Conservation (phyloP, 1,140 invertebrate species). For the Bombus picipes region DNA sequence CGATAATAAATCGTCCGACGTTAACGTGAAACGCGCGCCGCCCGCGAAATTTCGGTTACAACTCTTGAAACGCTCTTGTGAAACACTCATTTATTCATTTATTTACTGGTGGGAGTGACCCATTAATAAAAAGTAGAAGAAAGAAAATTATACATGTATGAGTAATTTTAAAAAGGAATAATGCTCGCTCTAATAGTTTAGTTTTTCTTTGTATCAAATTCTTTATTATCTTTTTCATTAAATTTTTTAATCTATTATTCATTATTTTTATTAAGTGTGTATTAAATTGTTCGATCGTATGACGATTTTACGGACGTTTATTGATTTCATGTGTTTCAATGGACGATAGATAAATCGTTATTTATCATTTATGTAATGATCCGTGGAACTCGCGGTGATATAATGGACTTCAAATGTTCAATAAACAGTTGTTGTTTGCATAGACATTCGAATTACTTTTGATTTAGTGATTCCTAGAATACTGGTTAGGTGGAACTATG, state of each 20-base stretch:
- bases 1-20: constrained; percentile 51
- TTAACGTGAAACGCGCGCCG: constrained; percentile 34
- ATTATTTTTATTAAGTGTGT: too few relatives aligned
- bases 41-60: not conserved
- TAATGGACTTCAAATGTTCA: not conserved
- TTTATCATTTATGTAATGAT: not conserved
- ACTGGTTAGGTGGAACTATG: not conserved
- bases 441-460: not conserved
- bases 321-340: not conserved
- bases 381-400: not conserved
- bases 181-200: too few relatives aligned
- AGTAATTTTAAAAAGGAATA: too few relatives aligned
- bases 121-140: too few relatives aligned
- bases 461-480: not conserved
- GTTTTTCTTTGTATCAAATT: too few relatives aligned
- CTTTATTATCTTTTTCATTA: too few relatives aligned
- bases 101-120: too few relatives aligned
- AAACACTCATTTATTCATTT: too few relatives aligned
- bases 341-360: not conserved
- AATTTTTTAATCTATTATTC: too few relatives aligned
- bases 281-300: too few relatives aligned
- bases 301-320: not conserved
- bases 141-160: too few relatives aligned
- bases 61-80: not conserved
- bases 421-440: not conserved